Evolutionary conservation across 2,113 vertebrate species (phyloP), one percentile per base, ranked within the genome.

Genomic region (Cololabis saira): DNA sequence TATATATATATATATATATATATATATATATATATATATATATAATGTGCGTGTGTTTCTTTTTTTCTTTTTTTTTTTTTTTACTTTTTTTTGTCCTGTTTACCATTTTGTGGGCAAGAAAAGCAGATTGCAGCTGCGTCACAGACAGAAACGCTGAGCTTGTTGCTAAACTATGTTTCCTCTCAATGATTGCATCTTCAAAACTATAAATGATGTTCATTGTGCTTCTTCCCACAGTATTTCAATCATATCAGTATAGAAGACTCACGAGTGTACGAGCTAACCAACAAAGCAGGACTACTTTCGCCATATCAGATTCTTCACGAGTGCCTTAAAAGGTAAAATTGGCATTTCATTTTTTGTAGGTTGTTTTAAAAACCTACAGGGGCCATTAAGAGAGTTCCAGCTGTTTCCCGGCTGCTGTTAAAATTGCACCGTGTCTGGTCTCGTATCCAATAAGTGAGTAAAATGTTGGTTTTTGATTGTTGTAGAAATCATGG

Each of bases 261-360:
- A 93, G 98, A 99, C 89, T 98, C 98, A 0, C 92, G 97, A 68
- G 98, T 99, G 79, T 99, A 99, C 50, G 98, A 99, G 89, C 91
- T 99, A 92, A 98, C 97, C 88, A 99, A 98, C 94, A 99, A 99
- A 94, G 98, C 98, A 81, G 98, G 98, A 85, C 94, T 98, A 70
- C 89, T 99, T 89, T 99, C 98, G 86, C 98, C 98, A 76, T 99
- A 99, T 95, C 98, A 99, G 93, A 99, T 99, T 91, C 98, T 99
- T 92, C 97, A 99, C 62, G 98, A 99, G 97, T 99, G 98, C 98
- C 97, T 99, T 98, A 99, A 99, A 95, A 96, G 98, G 98, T 99
- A 72, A 64, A 62, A n/a, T n/a, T n/a, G n/a, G n/a, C n/a, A n/a
- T n/a, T 14, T 22, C 16, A 4, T 44, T 10, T 24, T 16, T 24